These are phyloP conservation scores for Apodemia duryi DNA, from an alignment of 2,888 invertebrate genomes.

Conservation along the genomic window DNA sequence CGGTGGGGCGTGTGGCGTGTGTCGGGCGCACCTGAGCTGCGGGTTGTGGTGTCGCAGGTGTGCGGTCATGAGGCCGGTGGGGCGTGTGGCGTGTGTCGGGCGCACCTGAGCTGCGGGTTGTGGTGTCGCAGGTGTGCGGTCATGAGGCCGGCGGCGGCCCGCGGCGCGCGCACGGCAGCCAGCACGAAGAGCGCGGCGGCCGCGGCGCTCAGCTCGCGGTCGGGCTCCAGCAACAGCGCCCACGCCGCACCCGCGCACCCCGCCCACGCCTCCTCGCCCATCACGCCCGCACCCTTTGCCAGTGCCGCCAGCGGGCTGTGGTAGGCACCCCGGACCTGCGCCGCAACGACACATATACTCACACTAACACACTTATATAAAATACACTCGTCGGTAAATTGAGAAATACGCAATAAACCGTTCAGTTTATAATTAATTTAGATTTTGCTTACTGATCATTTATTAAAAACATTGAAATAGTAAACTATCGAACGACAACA, in stretches of 20 bases:
- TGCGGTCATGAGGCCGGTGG: no score
- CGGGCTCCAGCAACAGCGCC: slow-evolving; percentile 96
- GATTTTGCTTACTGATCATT: no score
- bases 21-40: no score
- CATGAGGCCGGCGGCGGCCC: slow-evolving; percentile 93
- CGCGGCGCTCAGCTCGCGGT: slow-evolving; percentile 90
- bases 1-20: no score
- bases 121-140: background rate
- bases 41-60: no score
- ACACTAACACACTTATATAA: background rate
- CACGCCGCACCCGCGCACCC: slow-evolving; percentile 96
- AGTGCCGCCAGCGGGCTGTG: slow-evolving; percentile 93
- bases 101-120: no score
- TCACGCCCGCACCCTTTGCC: slow-evolving; percentile 93
- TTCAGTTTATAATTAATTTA: no score
- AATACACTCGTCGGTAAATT: no score
- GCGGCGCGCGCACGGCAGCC: slow-evolving; percentile 94
- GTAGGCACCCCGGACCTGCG: slow-evolving; percentile 90
- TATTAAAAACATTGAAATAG: no score
- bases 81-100: no score
- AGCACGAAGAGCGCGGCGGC: slow-evolving; percentile 75
- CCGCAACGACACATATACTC: background rate
- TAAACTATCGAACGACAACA: no score
- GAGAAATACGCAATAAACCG: no score
- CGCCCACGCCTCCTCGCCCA: slow-evolving; percentile 91